Conservation (phyloP, 2,797 vertebrate genomes). For the Sciurus carolinensis region DNA sequence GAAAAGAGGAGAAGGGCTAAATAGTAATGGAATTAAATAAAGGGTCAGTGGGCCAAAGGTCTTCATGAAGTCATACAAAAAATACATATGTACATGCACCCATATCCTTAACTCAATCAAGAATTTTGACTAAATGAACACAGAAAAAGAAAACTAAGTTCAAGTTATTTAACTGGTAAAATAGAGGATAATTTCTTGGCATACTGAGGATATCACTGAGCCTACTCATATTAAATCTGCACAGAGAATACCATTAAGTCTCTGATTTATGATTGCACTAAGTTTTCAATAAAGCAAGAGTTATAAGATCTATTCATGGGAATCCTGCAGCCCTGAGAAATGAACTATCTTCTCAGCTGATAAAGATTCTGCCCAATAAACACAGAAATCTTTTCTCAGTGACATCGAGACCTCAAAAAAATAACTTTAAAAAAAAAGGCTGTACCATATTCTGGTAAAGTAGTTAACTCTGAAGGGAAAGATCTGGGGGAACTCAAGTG, state of each 20-base stretch:
- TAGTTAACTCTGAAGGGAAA: background rate
- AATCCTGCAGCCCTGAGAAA: background rate
- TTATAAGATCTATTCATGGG: background rate
- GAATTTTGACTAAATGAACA: constrained; percentile 9
- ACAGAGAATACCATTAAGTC: background rate
- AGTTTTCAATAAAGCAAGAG: constrained; percentile 22
- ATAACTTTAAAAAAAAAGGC: background rate
- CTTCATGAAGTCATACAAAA: constrained; percentile 10
- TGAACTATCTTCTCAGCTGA: background rate
- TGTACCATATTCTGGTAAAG: background rate
- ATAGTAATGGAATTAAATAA: background rate
- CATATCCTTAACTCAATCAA: background rate
- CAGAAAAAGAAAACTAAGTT: background rate
- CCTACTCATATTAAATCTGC: background rate
- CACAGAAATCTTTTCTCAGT: background rate
- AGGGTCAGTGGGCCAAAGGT: background rate
- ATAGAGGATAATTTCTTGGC: background rate
- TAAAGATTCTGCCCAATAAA: background rate
- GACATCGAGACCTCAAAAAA: background rate
- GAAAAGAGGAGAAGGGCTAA: background rate
- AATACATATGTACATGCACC: too few species aligned
- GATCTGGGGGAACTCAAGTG: background rate
- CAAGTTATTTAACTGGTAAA: constrained; percentile 40
- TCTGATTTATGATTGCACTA: background rate
- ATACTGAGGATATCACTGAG: background rate